Conservation (phyloP, 2,888 invertebrate genomes). For the Zele albiditarsus region DNA sequence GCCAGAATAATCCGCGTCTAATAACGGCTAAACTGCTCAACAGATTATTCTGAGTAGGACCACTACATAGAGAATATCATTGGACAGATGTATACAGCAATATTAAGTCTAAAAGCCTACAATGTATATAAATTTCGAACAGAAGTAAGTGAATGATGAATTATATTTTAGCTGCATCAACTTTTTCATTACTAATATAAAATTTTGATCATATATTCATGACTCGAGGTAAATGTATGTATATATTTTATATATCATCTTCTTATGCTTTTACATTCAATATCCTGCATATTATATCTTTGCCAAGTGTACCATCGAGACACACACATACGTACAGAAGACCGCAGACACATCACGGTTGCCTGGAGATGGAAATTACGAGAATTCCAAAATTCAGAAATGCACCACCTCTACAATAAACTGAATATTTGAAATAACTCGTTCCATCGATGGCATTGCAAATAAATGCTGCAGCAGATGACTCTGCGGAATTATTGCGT, state of each 20-base stretch:
- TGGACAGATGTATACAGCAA: background rate
- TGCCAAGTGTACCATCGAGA: background rate
- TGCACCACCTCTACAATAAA: background rate
- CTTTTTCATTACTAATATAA: too few species aligned
- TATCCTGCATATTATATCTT: background rate
- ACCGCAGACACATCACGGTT: background rate
- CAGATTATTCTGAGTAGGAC: conserved; percentile 41
- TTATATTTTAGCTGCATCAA: background rate
- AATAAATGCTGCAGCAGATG: background rate
- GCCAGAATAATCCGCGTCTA: conserved; percentile 51
- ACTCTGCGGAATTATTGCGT: background rate
- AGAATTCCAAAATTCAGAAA: background rate
- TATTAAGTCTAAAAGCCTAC: background rate
- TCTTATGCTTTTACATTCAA: background rate
- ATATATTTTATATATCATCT: too few species aligned
- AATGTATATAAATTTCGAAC: background rate
- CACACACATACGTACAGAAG: background rate
- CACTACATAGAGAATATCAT: conserved; percentile 41
- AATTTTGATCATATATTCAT: too few species aligned
- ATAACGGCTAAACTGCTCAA: conserved; percentile 43
- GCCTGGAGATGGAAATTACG: background rate
- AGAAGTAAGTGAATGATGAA: too few species aligned
- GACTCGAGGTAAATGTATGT: too few species aligned
- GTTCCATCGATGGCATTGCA: background rate
- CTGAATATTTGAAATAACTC: background rate